These are phyloP conservation scores for Calidris pygmaea DNA, from an alignment of 2,113 vertebrate species.

Conservation along the genomic window DNA sequence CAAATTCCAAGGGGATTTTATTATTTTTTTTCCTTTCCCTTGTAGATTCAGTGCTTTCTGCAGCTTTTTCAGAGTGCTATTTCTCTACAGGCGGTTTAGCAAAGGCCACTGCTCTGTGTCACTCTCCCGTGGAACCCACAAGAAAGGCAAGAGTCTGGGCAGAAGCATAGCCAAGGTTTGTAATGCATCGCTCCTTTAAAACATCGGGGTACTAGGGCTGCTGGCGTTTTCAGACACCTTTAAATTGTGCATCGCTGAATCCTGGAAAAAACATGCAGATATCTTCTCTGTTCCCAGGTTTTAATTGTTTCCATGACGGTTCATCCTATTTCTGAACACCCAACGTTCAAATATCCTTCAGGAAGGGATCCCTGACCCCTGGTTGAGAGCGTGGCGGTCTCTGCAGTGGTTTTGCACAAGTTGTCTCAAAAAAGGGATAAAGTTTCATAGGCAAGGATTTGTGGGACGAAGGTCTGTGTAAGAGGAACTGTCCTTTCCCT, in stretches of 20 bases:
- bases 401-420: background rate
- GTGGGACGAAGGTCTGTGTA: background rate
- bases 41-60: background rate
- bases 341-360: background rate
- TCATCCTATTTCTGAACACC: background rate
- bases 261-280: background rate
- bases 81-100: background rate
- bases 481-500: background rate
- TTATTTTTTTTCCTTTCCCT: background rate
- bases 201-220: background rate
- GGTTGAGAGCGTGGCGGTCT: background rate
- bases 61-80: background rate
- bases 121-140: background rate
- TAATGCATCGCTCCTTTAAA: background rate
- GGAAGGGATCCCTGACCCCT: background rate
- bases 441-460: background rate
- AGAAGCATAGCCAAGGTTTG: background rate
- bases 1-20: background rate
- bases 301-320: background rate
- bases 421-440: background rate
- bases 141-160: fast-evolving
- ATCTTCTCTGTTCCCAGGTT: background rate
- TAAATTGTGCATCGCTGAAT: background rate
- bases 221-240: background rate
- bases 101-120: fast-evolving